A percentile compares a stretch with the other conserved stretches of the same genome.
Conservation (phyloP, 2,888 invertebrate genomes). For the Catocala sponsa region DNA sequence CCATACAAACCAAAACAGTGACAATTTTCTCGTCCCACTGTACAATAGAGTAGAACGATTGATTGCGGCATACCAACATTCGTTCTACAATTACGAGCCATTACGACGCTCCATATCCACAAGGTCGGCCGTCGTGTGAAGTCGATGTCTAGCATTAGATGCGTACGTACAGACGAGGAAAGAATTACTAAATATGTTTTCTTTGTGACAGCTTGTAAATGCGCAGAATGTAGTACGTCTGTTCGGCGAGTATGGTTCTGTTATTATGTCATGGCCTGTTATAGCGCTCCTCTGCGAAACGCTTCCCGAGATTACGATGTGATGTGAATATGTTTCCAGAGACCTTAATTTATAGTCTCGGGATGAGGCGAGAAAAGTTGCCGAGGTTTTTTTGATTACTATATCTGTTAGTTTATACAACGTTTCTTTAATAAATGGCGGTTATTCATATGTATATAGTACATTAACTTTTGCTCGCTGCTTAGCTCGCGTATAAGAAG, state of each 20-base stretch:
- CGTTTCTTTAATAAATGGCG: too few relatives aligned
- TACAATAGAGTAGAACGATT: conserved; percentile 59
- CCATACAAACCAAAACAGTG: not conserved
- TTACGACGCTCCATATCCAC: conserved; percentile 79
- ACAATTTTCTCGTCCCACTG: conserved; percentile 9
- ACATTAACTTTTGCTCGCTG: too few relatives aligned
- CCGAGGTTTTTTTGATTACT: too few relatives aligned
- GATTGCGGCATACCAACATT: conserved; percentile 77
- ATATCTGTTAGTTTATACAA: too few relatives aligned
- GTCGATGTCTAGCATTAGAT: conserved; percentile 65
- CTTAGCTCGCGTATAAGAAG: too few relatives aligned
- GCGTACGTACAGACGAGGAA: conserved; percentile 59
- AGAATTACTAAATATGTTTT: conserved; percentile 56
- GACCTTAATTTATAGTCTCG: too few relatives aligned
- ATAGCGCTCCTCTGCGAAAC: conserved; percentile 7
- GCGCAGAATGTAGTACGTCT: conserved; percentile 16
- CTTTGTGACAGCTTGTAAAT: conserved; percentile 46
- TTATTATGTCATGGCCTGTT: conserved; percentile 21
- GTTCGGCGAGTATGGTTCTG: conserved; percentile 6
- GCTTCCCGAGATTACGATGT: not conserved
- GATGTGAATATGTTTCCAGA: too few relatives aligned
- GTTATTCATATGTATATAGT: too few relatives aligned
- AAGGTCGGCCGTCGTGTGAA: conserved; percentile 80
- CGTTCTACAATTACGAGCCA: conserved; percentile 79
- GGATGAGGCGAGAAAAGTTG: too few relatives aligned